Percentiles rank a stretch among this genome's conserved stretches.
Conservation (phyloP, 2,888 invertebrate genomes). For the Polydrusus pterygomalis region DNA sequence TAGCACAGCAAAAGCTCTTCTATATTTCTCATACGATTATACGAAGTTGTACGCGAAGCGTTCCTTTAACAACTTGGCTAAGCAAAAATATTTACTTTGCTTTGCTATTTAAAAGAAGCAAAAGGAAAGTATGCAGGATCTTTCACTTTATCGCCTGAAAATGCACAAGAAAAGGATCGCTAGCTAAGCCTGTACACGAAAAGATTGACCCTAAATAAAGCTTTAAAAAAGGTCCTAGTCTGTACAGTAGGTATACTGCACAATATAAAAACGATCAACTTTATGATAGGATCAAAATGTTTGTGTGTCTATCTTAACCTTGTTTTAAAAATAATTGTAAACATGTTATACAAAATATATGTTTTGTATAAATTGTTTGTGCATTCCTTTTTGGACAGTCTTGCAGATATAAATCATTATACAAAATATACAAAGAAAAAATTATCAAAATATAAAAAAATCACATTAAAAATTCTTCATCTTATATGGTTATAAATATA, state of each 20-base stretch:
- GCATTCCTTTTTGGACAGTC: constrained; percentile 1
- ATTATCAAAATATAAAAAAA: constrained; percentile 4
- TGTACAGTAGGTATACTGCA: too few species aligned
- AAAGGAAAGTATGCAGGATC: too few species aligned
- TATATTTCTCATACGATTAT: too few species aligned
- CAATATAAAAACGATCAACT: background rate
- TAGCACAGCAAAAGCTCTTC: too few species aligned
- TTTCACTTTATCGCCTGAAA: too few species aligned
- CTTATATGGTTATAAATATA: background rate
- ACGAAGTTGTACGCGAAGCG: too few species aligned
- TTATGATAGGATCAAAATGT: background rate
- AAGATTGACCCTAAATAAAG: background rate
- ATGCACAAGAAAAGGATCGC: too few species aligned
- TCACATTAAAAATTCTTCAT: constrained; percentile 20
- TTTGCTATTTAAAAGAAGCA: too few species aligned
- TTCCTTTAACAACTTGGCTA: too few species aligned
- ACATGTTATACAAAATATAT: constrained; percentile 14
- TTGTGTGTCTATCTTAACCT: background rate
- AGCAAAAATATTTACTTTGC: too few species aligned
- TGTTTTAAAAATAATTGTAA: constrained; percentile 2
- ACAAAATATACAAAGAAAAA: constrained; percentile 15
- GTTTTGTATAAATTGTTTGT: constrained; percentile 20
- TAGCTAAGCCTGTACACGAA: background rate
- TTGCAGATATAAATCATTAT: constrained; percentile 9
- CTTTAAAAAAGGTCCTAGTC: too few species aligned